These are phyloP conservation scores for Pissodes strobi DNA, from an alignment of 1,140 invertebrate genomes.

Conservation along the genomic window DNA sequence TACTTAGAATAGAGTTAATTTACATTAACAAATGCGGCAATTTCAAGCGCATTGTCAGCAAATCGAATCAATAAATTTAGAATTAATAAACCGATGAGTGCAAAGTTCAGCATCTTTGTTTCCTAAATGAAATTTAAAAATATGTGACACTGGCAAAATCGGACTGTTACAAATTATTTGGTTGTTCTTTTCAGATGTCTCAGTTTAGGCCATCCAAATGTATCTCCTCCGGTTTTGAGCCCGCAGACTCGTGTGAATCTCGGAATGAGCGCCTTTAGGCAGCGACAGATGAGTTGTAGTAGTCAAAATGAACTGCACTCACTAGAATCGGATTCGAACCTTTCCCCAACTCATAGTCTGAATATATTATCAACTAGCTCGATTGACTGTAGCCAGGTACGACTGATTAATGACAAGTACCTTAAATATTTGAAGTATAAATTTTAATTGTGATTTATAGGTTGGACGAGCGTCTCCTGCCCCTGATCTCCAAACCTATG, in stretches of 20 bases:
- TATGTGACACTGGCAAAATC: too few species aligned
- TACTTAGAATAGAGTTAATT: too few species aligned
- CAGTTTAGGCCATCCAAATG: slow-evolving; percentile 60
- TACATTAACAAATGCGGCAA: too few species aligned
- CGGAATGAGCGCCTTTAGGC: slow-evolving; percentile 59
- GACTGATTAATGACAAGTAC: too few species aligned
- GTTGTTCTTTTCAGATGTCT: slow-evolving; percentile 56
- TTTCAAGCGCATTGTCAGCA: too few species aligned
- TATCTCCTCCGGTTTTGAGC: slow-evolving; percentile 61
- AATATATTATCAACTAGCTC: slow-evolving; percentile 57
- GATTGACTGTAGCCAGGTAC: slow-evolving; percentile 60
- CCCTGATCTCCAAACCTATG: slow-evolving; percentile 71
- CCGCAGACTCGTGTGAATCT: slow-evolving; percentile 66
- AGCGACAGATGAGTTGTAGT: slow-evolving; percentile 68
- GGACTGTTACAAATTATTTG: too few species aligned
- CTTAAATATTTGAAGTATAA: too few species aligned
- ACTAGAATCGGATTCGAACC: slow-evolving; percentile 61
- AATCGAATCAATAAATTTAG: too few species aligned
- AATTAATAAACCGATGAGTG: too few species aligned
- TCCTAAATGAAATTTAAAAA: too few species aligned
- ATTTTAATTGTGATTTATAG: slow-evolving; percentile 41
- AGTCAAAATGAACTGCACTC: slow-evolving; percentile 72
- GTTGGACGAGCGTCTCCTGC: slow-evolving; percentile 66
- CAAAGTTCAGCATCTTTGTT: neutral
- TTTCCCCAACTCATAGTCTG: slow-evolving; percentile 60